Conservation (phyloP, 2,888 invertebrate species). For the Trachelus tabidus region DNA sequence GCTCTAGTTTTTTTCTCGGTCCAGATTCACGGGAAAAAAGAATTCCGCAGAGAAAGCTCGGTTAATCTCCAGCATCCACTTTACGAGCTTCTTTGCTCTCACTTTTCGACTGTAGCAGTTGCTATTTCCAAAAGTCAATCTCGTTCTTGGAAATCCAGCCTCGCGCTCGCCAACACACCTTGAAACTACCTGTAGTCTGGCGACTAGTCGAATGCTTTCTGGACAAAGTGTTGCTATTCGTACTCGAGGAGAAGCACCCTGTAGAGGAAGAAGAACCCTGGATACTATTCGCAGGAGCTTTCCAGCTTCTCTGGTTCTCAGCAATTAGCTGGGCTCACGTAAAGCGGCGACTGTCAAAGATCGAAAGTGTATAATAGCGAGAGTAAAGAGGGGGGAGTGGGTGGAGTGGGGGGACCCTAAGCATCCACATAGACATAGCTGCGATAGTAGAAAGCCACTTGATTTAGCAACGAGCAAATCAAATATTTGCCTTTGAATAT, state of each 20-base stretch:
- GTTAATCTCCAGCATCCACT: conserved; percentile 1
- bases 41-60: background rate
- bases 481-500: background rate
- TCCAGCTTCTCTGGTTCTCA: too few relatives aligned
- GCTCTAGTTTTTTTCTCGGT: background rate
- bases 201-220: too few relatives aligned
- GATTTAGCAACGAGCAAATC: background rate
- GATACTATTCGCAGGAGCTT: too few relatives aligned
- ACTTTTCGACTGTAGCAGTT: conserved; percentile 21
- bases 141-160: background rate
- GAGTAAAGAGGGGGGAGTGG: background rate
- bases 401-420: too few relatives aligned
- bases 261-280: too few relatives aligned
- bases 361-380: background rate
- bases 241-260: too few relatives aligned
- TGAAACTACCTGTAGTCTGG: too few relatives aligned
- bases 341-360: background rate
- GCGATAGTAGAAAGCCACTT: too few relatives aligned
- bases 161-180: too few relatives aligned
- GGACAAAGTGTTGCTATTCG: too few relatives aligned
- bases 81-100: conserved; percentile 19
- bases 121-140: conserved; percentile 25
- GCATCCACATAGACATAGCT: too few relatives aligned
- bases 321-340: too few relatives aligned
- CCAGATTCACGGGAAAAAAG: background rate